Percentiles rank a stretch among this genome's conserved stretches.
phyloP scores from a whole-genome alignment of 2,113 vertebrate species.

The Xyliphius kryptos region DNA sequence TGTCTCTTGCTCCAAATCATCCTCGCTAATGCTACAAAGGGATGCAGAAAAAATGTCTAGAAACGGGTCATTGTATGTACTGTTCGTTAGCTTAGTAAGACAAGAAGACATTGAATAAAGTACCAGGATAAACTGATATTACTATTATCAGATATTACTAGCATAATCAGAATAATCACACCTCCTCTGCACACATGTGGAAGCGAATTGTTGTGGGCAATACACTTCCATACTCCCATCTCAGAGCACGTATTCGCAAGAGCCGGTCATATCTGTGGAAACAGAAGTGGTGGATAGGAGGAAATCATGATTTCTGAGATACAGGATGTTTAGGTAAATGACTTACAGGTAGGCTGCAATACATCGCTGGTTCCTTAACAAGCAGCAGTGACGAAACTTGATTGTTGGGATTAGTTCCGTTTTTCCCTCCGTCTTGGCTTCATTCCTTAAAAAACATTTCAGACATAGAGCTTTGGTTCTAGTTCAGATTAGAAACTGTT shows the following conservation, averaged over 20 bases:
- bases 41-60: no score
- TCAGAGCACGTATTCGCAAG: constrained; percentile 82
- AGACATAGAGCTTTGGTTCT: no score
- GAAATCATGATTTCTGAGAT: neutral
- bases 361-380: constrained; percentile 88
- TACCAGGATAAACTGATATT: no score
- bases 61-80: no score
- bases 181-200: constrained; percentile 93
- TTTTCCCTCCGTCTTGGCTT: constrained; percentile 74
- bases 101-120: no score
- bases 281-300: neutral
- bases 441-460: no score
- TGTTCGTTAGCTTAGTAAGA: no score
- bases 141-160: constrained; percentile 12
- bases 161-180: constrained; percentile 46
- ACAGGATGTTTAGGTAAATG: neutral
- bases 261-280: constrained; percentile 77
- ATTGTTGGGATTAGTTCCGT: constrained; percentile 85
- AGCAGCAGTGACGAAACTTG: constrained; percentile 87
- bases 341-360: constrained; percentile 81
- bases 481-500: no score
- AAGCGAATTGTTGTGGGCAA: constrained; percentile 79
- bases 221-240: constrained; percentile 95
- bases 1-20: no score
- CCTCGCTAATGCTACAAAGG: no score